Evolutionary conservation across 1,140 invertebrate species (phyloP), one percentile per base, ranked within the genome.

Genomic region (Augochlora pura): DNA sequence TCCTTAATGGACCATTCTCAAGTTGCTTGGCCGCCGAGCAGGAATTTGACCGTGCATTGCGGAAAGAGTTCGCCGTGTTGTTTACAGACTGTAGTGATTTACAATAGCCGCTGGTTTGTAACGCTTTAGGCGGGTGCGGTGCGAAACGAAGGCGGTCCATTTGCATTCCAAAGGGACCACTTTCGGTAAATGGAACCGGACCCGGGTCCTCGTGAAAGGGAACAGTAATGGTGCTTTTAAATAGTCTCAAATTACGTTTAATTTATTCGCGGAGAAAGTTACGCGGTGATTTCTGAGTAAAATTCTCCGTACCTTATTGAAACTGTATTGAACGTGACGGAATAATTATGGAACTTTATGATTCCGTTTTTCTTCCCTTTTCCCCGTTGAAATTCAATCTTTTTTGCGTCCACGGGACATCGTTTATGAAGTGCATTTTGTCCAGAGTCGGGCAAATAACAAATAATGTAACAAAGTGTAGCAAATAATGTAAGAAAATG

Each of bases 121-220:
- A 42, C 38, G 32, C 14, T 42, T 65, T 42, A 65, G 38, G 21
- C 9, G 18, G 18, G 63, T 23, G 21, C 18, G 23, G 21, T 65
- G 42, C 63, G 38, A 23, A 63, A 39, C 1, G 38, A 4, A 38
- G 63, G 39, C 8, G 39, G 38, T 23, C 38, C 63, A 65, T 65
- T 65, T 65, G 38, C 63, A 65, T 65, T 65, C 38, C 9, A 42
- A 42, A 42, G 38, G 38, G 9, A 65, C 32, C 63, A 38, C n/a
- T 65, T 65, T 65, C 21, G 63, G 18, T 42, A 42, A 65, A 65
- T 42, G 63, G 39, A 65, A 65, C 63, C 21, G 38, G 8, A n/a
- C n/a, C 12, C 38, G 38, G 9, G 38, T 18, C 9, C 0, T n/a
- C 27, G 38, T 42, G 63, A 42, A 42, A 42, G n/a, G 32, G 21